Conservation (phyloP, 2,888 invertebrate genomes). For the Tetrapedia diversipes region DNA sequence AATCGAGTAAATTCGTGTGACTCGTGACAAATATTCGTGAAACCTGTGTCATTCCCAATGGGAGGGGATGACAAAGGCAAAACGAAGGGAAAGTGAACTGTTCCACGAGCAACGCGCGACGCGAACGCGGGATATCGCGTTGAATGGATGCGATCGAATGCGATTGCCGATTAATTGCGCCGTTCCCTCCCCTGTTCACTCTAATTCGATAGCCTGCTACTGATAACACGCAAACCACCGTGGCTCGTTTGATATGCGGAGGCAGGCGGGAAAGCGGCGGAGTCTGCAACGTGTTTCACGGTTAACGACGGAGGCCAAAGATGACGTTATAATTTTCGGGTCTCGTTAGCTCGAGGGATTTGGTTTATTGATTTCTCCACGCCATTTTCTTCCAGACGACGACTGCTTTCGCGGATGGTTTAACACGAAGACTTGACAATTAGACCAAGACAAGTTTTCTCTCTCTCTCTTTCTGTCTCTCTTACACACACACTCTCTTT, state of each 20-base stretch:
- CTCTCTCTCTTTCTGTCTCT: too few species aligned
- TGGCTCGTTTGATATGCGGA: constrained; percentile 23
- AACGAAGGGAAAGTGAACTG: constrained; percentile 15
- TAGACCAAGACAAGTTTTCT: constrained; percentile 2
- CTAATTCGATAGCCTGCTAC: constrained; percentile 33
- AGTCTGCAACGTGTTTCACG: constrained; percentile 19
- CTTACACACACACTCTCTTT: too few species aligned
- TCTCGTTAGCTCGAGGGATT: constrained; percentile 21
- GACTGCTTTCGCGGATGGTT: not conserved
- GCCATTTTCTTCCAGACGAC: constrained; percentile 33
- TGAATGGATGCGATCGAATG: constrained; percentile 29
- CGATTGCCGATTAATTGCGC: constrained; percentile 47
- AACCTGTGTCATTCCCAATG: too few species aligned
- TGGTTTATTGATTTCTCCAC: constrained; percentile 44
- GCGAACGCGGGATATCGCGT: constrained; percentile 7
- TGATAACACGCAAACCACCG: constrained; percentile 33
- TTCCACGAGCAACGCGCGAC: not conserved
- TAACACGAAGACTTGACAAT: constrained; percentile 22
- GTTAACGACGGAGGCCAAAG: constrained; percentile 3
- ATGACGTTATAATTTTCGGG: constrained; percentile 14
- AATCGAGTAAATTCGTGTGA: too few species aligned
- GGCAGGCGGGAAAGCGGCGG: constrained; percentile 3
- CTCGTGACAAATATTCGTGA: too few species aligned
- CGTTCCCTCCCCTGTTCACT: constrained; percentile 19
- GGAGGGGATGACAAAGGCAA: not conserved